Evolutionary conservation across 2,797 vertebrate genomes (phyloP).

Genomic region (Cryptoprocta ferox): DNA sequence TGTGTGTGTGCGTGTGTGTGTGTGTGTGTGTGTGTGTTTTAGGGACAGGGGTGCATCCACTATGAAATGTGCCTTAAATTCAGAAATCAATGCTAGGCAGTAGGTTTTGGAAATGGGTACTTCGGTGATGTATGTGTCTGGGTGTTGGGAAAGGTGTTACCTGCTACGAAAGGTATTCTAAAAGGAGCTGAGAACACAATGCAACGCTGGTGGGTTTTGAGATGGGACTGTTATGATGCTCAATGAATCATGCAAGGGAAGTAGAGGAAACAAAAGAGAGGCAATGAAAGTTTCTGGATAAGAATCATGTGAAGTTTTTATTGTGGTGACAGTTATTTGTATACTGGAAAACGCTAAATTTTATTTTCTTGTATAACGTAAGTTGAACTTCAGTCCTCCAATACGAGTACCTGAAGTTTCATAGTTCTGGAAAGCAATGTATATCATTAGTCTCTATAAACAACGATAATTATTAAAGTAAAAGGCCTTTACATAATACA

Average conservation of each 20-base stretch:
- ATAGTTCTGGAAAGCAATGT: not conserved
- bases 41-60: rapidly evolving
- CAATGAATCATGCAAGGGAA: not conserved
- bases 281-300: not conserved
- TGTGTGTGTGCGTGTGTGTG: not conserved
- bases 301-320: not conserved
- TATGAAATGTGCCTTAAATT: not conserved
- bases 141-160: not conserved
- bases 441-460: not conserved
- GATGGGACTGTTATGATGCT: not conserved
- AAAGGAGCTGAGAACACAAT: not conserved
- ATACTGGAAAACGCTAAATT: not conserved
- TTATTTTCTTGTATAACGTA: not conserved
- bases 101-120: not conserved
- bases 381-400: not conserved
- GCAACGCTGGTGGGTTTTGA: not conserved
- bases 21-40: not conserved
- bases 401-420: not conserved
- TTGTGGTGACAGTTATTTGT: not conserved
- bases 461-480: not conserved
- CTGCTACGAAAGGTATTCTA: not conserved
- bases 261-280: not conserved
- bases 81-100: not conserved
- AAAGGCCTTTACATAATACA: not conserved
- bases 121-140: not conserved